Percentiles rank a stretch among this genome's conserved stretches.
These are phyloP conservation scores for Dasyurus viverrinus DNA, from an alignment of 2,113 vertebrate species.

Conservation along the genomic window DNA sequence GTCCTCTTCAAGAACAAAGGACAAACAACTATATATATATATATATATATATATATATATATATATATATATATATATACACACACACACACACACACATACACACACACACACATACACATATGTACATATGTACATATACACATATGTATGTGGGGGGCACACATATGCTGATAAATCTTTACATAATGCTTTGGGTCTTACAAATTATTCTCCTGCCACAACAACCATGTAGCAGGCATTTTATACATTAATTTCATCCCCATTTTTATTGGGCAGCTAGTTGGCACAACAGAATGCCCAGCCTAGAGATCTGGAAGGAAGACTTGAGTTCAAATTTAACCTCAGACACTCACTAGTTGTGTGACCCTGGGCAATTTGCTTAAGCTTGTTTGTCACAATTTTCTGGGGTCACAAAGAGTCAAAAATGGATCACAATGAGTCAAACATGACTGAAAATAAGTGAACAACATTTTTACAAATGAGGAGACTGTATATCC, in stretches of 20 bases:
- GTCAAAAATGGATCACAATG: no score
- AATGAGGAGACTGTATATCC: neutral
- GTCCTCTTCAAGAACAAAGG: no score
- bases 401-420: neutral
- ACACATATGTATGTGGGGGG: no score
- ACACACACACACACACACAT: no score
- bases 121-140: no score
- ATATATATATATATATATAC: no score
- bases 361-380: neutral
- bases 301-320: neutral
- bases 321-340: neutral
- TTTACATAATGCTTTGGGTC: neutral
- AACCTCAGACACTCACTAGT: neutral
- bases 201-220: neutral
- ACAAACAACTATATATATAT: no score
- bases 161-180: neutral
- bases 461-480: neutral
- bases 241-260: neutral
- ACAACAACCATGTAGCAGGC: neutral
- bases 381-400: neutral
- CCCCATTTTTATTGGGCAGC: neutral
- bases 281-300: neutral
- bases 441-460: no score
- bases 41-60: no score
- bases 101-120: no score